A percentile compares a stretch with the other conserved stretches of the same genome.
Evolutionary conservation across 2,888 invertebrate species (phyloP).

Genomic region (Schrankia costaestrigalis): DNA sequence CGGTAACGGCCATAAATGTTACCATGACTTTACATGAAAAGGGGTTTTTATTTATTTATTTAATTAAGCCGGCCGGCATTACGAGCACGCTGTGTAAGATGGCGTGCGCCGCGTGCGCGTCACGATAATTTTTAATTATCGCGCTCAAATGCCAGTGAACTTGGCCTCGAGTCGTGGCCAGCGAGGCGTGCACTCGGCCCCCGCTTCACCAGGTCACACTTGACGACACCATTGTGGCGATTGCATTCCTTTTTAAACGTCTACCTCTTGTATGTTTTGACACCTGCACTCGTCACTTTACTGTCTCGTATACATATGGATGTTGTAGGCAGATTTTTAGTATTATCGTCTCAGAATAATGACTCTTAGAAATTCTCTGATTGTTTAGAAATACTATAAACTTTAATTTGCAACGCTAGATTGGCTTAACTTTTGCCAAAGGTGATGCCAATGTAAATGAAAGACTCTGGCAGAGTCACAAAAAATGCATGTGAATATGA

Average conservation of each 20-base stretch:
- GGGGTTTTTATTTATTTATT: slow-evolving; percentile 31
- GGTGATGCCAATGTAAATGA: too few relatives aligned
- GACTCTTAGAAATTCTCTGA: too few relatives aligned
- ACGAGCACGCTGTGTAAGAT: slow-evolving; percentile 59
- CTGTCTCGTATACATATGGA: too few relatives aligned
- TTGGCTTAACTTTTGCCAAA: too few relatives aligned
- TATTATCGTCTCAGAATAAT: too few relatives aligned
- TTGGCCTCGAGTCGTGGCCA: slow-evolving; percentile 71
- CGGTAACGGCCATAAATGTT: slow-evolving; percentile 4
- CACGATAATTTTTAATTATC: slow-evolving; percentile 81
- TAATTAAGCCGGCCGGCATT: slow-evolving; percentile 37
- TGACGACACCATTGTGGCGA: slow-evolving; percentile 60
- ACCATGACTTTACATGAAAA: slow-evolving; percentile 17
- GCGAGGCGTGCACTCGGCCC: slow-evolving; percentile 57
- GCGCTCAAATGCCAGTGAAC: slow-evolving; percentile 80
- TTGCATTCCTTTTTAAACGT: slow-evolving; percentile 42
- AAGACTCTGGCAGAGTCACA: too few relatives aligned
- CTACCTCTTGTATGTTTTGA: slow-evolving; percentile 35
- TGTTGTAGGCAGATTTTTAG: too few relatives aligned
- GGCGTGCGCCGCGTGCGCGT: slow-evolving; percentile 73
- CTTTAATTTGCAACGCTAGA: too few relatives aligned
- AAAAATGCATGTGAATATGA: too few relatives aligned
- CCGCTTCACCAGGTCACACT: slow-evolving; percentile 70
- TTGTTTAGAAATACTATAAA: too few relatives aligned
- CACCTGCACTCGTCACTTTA: too few relatives aligned